Conservation (phyloP, 2,888 invertebrate genomes). For the Synergus japonicus region DNA sequence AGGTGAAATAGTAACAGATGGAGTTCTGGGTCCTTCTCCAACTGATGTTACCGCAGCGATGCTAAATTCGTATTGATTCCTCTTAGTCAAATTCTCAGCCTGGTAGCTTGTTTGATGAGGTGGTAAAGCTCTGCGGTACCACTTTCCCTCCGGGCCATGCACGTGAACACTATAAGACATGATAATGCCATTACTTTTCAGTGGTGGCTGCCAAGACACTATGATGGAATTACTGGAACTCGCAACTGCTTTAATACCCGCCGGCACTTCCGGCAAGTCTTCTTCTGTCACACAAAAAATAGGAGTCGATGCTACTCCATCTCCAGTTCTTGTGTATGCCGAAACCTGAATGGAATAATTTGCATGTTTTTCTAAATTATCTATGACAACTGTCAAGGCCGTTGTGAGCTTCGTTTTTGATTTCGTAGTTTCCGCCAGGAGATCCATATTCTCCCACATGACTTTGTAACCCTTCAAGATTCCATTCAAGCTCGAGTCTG, state of each 20-base stretch:
- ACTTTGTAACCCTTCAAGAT: conserved; percentile 91
- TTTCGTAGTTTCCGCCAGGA: conserved; percentile 70
- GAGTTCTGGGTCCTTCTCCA: conserved; percentile 75
- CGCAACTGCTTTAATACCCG: conserved; percentile 93
- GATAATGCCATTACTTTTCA: conserved; percentile 86
- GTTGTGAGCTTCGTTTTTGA: conserved; percentile 83
- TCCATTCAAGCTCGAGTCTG: conserved; percentile 89
- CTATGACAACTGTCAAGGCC: conserved; percentile 84
- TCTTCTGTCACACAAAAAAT: conserved; percentile 93
- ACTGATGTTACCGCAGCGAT: conserved; percentile 76
- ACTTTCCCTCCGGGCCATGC: conserved; percentile 72
- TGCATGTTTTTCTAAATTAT: conserved; percentile 89
- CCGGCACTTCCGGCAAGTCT: conserved; percentile 94
- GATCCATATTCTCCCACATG: conserved; percentile 77
- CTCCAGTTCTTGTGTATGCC: conserved; percentile 93
- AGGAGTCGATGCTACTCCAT: conserved; percentile 90
- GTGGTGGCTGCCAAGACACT: conserved; percentile 93
- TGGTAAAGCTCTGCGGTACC: conserved; percentile 67
- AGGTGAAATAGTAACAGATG: conserved; percentile 77
- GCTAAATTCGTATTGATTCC: conserved; percentile 77
- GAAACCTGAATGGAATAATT: conserved; percentile 95
- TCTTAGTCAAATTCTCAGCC: conserved; percentile 74
- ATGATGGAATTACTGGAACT: conserved; percentile 91
- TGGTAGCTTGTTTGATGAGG: conserved; percentile 74
- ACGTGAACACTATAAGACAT: conserved; percentile 74